Base-by-base conservation (phyloP, 2,888 invertebrate species). In the Perizoma affinitatum region DNA sequence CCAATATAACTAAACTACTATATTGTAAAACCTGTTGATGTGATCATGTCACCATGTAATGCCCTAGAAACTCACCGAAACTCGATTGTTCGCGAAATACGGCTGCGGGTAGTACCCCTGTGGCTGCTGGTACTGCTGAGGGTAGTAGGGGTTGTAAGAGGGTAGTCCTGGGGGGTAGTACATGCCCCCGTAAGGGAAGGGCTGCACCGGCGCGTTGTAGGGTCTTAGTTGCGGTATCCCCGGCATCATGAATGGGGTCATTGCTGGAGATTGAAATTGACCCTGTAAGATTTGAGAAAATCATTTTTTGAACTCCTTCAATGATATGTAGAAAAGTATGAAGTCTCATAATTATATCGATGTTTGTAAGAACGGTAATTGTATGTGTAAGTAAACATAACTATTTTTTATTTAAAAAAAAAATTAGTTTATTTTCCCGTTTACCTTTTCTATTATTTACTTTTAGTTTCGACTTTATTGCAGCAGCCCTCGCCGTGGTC, bases 11-110 rank as follows among this genome's bases (percentile, higher is more conserved):
- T 22, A 22, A 22, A 2, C 1, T 22, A 22, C 22, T 22, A 2
- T 22, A 22, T 22, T 22, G 1, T 22, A 22, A 22, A 22, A 22
- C 1, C 22, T 22, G 22, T 22, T 22, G 22, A 22, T 22, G 22
- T n/a, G 22, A 22, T 22, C 22, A 22, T 2, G 1, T 22, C 22
- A 22, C 22, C 22, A 22, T 22, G 22, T 22, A 42, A 42, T 9
- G n/a, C 4, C 0, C 4, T 5, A 22, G n/a, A n/a, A n/a, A 86
- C 94, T 92, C 76, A 94, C 94, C 77, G 94, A 93, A 84, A 93
- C 93, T 70, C 94, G 86, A 65, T 84, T 93, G 11, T 82, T 83
- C 1, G 83, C 88, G 62, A 86, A 83, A 83, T 73, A 93, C 0
- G 80, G 93, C 68, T 80, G 93, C 57, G 88, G 89, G 67, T 88